Base-by-base conservation (phyloP, 1,140 invertebrate species). In the honey bee (Apis mellifera) region DNA sequence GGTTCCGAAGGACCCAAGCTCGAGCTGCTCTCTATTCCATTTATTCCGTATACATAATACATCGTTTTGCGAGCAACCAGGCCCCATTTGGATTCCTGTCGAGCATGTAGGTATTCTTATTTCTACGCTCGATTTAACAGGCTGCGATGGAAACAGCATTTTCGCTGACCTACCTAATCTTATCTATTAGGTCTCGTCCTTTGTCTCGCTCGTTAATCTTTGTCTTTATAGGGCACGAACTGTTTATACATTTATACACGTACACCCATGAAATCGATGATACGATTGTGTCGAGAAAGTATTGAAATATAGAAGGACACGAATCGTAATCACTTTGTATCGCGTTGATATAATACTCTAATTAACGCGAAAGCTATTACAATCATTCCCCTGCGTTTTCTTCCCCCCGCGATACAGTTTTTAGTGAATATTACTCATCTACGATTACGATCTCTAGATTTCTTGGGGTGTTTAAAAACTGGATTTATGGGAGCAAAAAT, bases 1-100 rank as follows among this genome's bases (percentile, higher is more conserved):
- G 89, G 89, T 83, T 91, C 78, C 85, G 84, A 91, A 91, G 89
- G 90, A 90, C 89, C 84, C 85, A 84, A 65, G 75, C 83, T 88
- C 79, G 85, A 82, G 69, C 85, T 89, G 85, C 70, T 84, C 86
- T 88, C 83, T 85, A 89, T 87, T 90, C 90, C 84, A 91, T 90
- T 91, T 91, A 91, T 91, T 89, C 89, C 76, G 89, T 88, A 91
- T 91, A 91, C 89, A 91, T 91, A 91, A 91, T 91, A 90, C 86
- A 91, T 91, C 87, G 87, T 82, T 86, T 89, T 78, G 78, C 81
- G 79, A 89, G 82, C 80, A 84, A 86, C 60, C 76, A 65, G 83
- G 85, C 76, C 83, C 84, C 72, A 64, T 52, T 83, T 73, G 72
- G 60, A 83, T 81, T 70, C 76, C 80, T 75, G 71, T 79, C 76